A percentile compares a stretch with the other conserved stretches of the same genome.
These are phyloP conservation scores for Hoplostethus mediterraneus DNA, from an alignment of 2,797 vertebrate species.

Conservation along the genomic window DNA sequence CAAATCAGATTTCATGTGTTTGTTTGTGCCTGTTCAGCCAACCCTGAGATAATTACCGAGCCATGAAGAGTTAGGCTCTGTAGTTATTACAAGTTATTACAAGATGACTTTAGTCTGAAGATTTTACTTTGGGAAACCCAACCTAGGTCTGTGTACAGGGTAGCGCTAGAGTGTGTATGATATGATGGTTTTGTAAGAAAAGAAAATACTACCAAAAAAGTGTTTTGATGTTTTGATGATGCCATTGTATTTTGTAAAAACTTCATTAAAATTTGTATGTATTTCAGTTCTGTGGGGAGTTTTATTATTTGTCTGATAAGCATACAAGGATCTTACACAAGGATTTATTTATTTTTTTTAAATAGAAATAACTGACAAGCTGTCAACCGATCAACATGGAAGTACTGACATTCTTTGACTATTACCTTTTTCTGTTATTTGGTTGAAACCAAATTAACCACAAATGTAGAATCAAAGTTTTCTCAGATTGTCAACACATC, in stretches of 20 bases:
- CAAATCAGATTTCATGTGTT: background rate
- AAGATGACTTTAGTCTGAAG: conserved; percentile 44
- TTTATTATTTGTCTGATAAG: conserved; percentile 30
- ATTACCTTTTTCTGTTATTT: no score
- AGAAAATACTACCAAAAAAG: conserved; percentile 83
- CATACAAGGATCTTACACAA: background rate
- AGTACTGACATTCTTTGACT: background rate
- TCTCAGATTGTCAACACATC: background rate
- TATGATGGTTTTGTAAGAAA: conserved; percentile 87
- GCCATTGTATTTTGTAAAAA: conserved; percentile 92
- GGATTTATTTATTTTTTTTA: no score
- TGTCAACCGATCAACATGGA: background rate
- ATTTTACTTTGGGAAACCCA: conserved; percentile 33
- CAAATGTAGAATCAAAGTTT: background rate
- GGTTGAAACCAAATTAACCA: no score
- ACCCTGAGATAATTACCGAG: conserved; percentile 7
- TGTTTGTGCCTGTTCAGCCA: conserved; percentile 5
- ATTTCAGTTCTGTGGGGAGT: conserved; percentile 79
- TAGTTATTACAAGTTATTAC: conserved; percentile 1
- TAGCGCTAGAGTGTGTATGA: conserved; percentile 78
- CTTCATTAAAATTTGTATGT: conserved; percentile 98
- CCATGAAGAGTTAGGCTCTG: conserved; percentile 2
- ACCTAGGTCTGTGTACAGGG: conserved; percentile 81
- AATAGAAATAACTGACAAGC: background rate
- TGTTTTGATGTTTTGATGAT: conserved; percentile 92